These are phyloP conservation scores for Hemithea aestivaria DNA, from an alignment of 2,888 invertebrate genomes.

Conservation along the genomic window DNA sequence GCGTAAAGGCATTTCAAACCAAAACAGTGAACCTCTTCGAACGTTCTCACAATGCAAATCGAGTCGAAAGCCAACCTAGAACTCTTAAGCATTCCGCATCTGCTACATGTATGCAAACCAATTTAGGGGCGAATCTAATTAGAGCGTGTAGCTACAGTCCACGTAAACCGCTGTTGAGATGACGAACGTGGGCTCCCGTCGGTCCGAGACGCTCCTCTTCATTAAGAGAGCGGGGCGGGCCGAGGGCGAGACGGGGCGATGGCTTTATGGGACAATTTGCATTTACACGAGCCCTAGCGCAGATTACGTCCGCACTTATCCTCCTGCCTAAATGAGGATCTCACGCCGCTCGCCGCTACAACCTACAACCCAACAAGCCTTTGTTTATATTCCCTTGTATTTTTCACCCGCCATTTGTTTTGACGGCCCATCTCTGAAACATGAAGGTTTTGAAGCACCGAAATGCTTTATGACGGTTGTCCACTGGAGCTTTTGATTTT, in stretches of 20 bases:
- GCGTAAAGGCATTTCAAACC: slow-evolving; percentile 17
- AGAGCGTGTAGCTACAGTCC: slow-evolving; percentile 52
- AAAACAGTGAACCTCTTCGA: slow-evolving; percentile 14
- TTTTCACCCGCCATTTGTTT: slow-evolving; percentile 72
- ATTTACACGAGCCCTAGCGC: slow-evolving; percentile 76
- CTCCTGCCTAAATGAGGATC: slow-evolving; percentile 68
- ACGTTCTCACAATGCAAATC: slow-evolving; percentile 29
- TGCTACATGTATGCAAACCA: slow-evolving; percentile 51
- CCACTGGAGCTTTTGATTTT: slow-evolving; percentile 46
- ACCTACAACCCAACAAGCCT: slow-evolving; percentile 64
- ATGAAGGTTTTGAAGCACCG: slow-evolving; percentile 48
- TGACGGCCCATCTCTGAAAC: slow-evolving; percentile 62
- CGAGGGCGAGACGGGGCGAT: slow-evolving; percentile 43
- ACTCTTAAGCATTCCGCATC: slow-evolving; percentile 33
- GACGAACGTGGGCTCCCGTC: slow-evolving; percentile 58
- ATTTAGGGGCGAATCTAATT: slow-evolving; percentile 65
- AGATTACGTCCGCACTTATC: slow-evolving; percentile 76
- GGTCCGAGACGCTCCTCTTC: slow-evolving; percentile 71
- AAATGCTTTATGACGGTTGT: slow-evolving; percentile 50
- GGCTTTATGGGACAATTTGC: slow-evolving; percentile 78
- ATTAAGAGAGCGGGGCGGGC: slow-evolving; percentile 57
- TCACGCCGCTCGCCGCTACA: slow-evolving; percentile 49
- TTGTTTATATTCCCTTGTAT: slow-evolving; percentile 71
- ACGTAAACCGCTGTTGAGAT: slow-evolving; percentile 66
- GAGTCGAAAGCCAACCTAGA: slow-evolving; percentile 27